These are phyloP conservation scores for Melanotaenia maccullochi DNA, from an alignment of 2,797 vertebrate species.

Conservation along the genomic window DNA sequence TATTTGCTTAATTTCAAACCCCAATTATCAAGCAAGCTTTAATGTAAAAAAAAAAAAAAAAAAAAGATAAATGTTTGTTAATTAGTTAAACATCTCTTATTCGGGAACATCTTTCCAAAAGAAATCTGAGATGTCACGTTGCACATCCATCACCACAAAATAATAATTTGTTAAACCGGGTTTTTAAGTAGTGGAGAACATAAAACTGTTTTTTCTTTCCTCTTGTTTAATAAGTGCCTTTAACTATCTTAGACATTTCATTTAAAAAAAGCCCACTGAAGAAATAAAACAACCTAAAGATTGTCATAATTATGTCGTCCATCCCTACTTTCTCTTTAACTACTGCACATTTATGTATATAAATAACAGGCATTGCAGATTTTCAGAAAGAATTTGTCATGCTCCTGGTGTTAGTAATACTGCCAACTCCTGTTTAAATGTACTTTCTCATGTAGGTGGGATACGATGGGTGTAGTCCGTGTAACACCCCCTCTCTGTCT, in stretches of 20 bases:
- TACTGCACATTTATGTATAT: background rate
- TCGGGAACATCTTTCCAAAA: too few relatives aligned
- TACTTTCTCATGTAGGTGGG: constrained; percentile 24
- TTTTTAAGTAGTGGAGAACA: background rate
- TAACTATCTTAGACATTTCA: background rate
- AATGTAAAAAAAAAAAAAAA: background rate
- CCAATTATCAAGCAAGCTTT: background rate
- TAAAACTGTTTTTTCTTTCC: background rate
- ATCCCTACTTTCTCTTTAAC: background rate
- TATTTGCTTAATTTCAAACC: background rate
- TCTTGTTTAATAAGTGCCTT: background rate
- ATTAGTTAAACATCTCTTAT: too few relatives aligned
- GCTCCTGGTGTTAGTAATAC: background rate
- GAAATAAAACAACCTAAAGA: background rate
- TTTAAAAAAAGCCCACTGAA: background rate
- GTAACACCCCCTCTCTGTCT: constrained; percentile 12
- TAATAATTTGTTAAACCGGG: too few relatives aligned
- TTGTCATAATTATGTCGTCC: background rate
- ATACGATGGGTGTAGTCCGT: constrained; percentile 59
- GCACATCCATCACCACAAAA: too few relatives aligned
- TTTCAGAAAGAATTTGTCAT: background rate
- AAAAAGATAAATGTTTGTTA: too few relatives aligned
- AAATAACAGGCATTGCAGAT: background rate
- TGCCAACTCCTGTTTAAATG: background rate
- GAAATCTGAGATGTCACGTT: too few relatives aligned